Conservation (phyloP, 1,140 invertebrate genomes). For the Drosophila aff. region DNA sequence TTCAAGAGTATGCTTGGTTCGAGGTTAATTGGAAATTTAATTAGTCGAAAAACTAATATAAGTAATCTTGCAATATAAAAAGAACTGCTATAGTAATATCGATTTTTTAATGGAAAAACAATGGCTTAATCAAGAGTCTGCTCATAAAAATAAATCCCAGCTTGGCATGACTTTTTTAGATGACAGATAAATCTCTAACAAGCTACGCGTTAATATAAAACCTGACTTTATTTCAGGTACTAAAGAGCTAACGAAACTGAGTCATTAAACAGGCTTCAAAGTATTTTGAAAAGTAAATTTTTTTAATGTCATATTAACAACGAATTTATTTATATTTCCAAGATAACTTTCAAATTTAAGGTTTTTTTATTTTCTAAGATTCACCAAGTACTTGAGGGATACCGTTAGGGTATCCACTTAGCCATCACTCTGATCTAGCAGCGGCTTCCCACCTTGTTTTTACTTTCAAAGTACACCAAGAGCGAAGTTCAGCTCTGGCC, state of each 20-base stretch:
- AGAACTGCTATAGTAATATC: neutral
- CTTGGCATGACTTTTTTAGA: neutral
- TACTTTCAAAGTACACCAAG: slow-evolving; percentile 61
- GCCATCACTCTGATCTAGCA: neutral
- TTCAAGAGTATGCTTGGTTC: neutral
- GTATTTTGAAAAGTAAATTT: neutral
- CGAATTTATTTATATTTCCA: neutral
- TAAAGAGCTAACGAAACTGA: too few species aligned
- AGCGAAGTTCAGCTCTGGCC: slow-evolving; percentile 18
- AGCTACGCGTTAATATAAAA: neutral
- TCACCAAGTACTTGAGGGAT: too few species aligned
- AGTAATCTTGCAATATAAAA: neutral
- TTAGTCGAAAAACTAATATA: neutral
- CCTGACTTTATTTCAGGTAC: neutral
- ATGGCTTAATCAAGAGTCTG: neutral
- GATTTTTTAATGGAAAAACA: neutral
- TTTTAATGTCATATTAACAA: neutral
- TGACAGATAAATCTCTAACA: neutral
- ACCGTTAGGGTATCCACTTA: slow-evolving; percentile 2
- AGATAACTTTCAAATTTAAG: neutral
- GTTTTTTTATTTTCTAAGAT: neutral
- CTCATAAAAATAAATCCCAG: neutral
- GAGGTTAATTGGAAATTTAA: neutral
- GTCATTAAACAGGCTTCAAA: neutral
- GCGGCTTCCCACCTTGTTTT: slow-evolving; percentile 47